Base-by-base conservation (phyloP, 2,888 invertebrate species). In the Tridacna gigas region DNA sequence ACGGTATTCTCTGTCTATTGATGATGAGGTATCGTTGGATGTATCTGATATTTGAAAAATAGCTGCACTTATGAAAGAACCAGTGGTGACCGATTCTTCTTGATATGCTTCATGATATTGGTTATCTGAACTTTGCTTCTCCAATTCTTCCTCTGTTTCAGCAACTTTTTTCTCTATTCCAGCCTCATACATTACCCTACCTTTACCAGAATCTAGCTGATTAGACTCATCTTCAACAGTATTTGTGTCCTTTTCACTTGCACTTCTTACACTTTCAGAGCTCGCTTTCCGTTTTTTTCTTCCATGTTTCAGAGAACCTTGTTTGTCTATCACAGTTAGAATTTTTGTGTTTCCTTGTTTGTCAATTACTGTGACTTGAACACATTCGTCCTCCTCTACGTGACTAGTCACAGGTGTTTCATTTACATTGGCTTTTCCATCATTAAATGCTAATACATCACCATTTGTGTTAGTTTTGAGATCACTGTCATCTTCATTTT, bases 311-410 rank as follows among this genome's bases (percentile, higher is more conserved):
- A 25, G n/a, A 25, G 82, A 79, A 56, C 80, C 77, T 47, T 86
- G 78, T 79, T 83, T 83, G 56, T 86, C 86, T 13, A 77, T 60
- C 51, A 86, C 74, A 71, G 60, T 86, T 13, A 86, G 65, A 0
- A 83, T 74, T 22, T 75, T 79, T 25, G 74, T 71, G 51, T 60
- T 60, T 28, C 86, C 86, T 66, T 69, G 22, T 60, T 73, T 80
- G 25, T 73, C 84, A 48, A 51, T 22, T 12, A 86, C 83, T 25
- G 76, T 82, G 4, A 86, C 77, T 51, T 86, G 79, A 26, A 86
- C 60, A 47, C 76, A 66, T 28, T 77, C 77, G 26, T 51, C 66
- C 13, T 61, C 74, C 37, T 61, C 28, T 2, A 12, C n/a, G 4
- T 28, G 12, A 61, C 18, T 37, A 5, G 37, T 61, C 28, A 15